Conservation (phyloP, 2,113 vertebrate genomes). For the Amblyopsis rosae region DNA sequence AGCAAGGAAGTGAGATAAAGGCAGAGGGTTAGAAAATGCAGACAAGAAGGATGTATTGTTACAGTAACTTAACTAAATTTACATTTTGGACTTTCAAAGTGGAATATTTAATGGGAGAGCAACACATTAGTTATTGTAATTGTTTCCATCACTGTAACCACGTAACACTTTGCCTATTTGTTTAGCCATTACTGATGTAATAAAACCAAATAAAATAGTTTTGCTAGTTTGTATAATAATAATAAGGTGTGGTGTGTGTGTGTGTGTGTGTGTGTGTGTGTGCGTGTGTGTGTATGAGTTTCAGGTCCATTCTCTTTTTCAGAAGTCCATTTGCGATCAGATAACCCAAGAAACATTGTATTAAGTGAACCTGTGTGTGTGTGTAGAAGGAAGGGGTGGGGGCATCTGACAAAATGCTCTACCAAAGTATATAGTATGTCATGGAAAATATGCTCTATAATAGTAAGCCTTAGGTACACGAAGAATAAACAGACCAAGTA, state of each 20-base stretch:
- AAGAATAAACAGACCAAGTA: conserved; percentile 21
- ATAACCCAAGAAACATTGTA: too few relatives aligned
- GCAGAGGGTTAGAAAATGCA: not conserved
- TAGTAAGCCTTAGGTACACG: not conserved
- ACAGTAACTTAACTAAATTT: too few relatives aligned
- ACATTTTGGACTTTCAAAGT: too few relatives aligned
- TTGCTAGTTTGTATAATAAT: not conserved
- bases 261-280: conserved; percentile 2
- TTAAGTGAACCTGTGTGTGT: too few relatives aligned
- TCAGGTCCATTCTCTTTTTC: too few relatives aligned
- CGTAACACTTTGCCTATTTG: too few relatives aligned
- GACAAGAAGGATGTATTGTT: too few relatives aligned
- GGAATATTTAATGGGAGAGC: too few relatives aligned
- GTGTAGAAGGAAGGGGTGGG: too few relatives aligned
- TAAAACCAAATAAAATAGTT: not conserved
- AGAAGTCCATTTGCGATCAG: too few relatives aligned
- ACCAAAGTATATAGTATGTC: not conserved
- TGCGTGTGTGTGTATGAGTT: not conserved
- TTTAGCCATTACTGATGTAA: not conserved
- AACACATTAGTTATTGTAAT: too few relatives aligned
- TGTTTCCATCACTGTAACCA: too few relatives aligned
- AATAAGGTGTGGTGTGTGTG: conserved; percentile 1
- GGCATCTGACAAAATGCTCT: not conserved
- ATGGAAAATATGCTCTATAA: not conserved
- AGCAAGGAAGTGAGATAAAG: not conserved